Evolutionary conservation across 2,888 invertebrate genomes (phyloP).

Genomic region (Linyphia triangularis): DNA sequence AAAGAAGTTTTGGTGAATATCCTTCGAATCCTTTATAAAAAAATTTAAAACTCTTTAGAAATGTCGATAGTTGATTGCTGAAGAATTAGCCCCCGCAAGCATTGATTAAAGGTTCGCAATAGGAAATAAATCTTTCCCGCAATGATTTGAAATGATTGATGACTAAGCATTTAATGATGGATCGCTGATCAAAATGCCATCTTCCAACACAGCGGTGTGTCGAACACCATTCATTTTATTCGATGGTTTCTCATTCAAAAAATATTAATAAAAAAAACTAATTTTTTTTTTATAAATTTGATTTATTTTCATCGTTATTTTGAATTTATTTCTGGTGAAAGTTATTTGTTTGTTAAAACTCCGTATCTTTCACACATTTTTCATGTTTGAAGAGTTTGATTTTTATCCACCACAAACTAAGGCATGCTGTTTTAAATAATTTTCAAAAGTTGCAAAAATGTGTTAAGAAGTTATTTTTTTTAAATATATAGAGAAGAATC

Average conservation of each 20-base stretch:
- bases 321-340: neutral
- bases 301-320: neutral
- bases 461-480: no score
- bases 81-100: neutral
- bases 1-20: no score
- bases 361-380: neutral
- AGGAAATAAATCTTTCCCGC: neutral
- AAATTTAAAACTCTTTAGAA: neutral
- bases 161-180: conserved; percentile 18
- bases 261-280: neutral
- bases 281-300: neutral
- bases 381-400: no score
- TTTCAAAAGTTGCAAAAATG: no score
- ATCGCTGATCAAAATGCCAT: neutral
- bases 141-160: conserved; percentile 4
- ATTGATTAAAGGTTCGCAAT: neutral
- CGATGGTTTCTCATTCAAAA: neutral
- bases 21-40: no score
- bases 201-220: neutral
- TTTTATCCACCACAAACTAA: no score
- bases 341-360: conserved; percentile 3
- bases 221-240: neutral
- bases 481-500: no score
- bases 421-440: no score
- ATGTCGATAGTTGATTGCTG: neutral